Percentiles rank a stretch among this genome's conserved stretches.
Evolutionary conservation across 2,888 invertebrate genomes (phyloP).

Genomic region (Mesoligia furuncula): DNA sequence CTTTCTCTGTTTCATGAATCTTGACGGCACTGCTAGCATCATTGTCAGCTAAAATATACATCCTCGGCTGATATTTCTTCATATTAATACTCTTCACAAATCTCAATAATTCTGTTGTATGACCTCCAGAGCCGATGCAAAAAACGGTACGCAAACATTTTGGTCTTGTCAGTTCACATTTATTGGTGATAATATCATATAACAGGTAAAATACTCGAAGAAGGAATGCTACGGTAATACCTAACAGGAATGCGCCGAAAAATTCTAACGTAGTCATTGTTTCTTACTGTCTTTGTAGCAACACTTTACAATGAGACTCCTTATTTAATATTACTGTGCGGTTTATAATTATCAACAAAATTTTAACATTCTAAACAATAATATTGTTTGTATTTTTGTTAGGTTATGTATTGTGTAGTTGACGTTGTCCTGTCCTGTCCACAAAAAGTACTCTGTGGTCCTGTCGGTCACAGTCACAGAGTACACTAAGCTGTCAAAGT

Average conservation of each 20-base stretch:
- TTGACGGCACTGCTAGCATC: conserved; percentile 94
- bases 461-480: no score
- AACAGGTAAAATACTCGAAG: conserved; percentile 73
- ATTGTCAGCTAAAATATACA: conserved; percentile 94
- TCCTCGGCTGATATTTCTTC: conserved; percentile 93
- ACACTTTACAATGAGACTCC: conserved; percentile 1
- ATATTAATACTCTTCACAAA: conserved; percentile 92
- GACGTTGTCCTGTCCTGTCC: not conserved
- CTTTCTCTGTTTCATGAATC: conserved; percentile 89
- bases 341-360: not conserved
- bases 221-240: conserved; percentile 56
- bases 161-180: conserved; percentile 71
- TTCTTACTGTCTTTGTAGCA: not conserved
- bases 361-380: not conserved
- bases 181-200: conserved; percentile 71
- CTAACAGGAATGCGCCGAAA: conserved; percentile 24
- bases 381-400: conserved; percentile 25
- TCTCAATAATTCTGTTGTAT: conserved; percentile 98
- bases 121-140: conserved; percentile 96
- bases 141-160: conserved; percentile 88
- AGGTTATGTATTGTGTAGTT: not conserved
- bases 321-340: not conserved
- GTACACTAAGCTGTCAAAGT: no score
- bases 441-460: no score
- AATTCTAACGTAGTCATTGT: conserved; percentile 30